Percentiles rank a stretch among this genome's conserved stretches.
Evolutionary conservation across 2,797 vertebrate species (phyloP).

Genomic region (Lutjanus campechanus): DNA sequence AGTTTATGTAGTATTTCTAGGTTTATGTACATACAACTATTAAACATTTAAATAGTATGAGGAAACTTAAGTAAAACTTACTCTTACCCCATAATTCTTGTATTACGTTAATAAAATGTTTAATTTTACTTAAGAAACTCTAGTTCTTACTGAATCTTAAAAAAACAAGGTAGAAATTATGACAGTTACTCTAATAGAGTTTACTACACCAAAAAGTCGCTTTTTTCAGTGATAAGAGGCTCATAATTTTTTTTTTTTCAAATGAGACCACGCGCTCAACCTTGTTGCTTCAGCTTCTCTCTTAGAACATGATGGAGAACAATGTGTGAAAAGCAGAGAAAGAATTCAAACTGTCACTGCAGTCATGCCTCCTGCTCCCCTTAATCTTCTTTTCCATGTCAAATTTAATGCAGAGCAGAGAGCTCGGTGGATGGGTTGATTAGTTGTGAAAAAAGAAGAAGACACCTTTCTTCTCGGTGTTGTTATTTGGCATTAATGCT

Average conservation of each 20-base stretch:
- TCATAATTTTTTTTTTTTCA: constrained; percentile 15
- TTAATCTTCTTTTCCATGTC: constrained; percentile 42
- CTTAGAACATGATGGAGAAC: constrained; percentile 15
- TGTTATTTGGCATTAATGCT: background rate
- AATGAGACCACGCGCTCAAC: constrained; percentile 23
- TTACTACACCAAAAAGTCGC: background rate
- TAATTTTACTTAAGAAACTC: background rate
- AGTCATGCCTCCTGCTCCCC: constrained; percentile 24
- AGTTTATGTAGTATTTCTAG: background rate
- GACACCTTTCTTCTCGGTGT: background rate
- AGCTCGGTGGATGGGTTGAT: constrained; percentile 20
- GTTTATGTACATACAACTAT: background rate
- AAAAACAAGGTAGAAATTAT: constrained; percentile 3
- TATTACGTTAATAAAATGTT: background rate
- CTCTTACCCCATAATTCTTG: background rate
- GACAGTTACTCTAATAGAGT: background rate
- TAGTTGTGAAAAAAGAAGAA: constrained; percentile 4
- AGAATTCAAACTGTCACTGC: constrained; percentile 29
- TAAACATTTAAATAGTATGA: background rate
- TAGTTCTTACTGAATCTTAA: background rate
- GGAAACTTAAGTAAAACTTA: background rate
- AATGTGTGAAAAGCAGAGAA: constrained; percentile 10
- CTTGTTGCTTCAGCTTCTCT: constrained; percentile 22
- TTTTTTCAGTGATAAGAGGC: constrained; percentile 35
- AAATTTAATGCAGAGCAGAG: constrained; percentile 15